phyloP scores from a whole-genome alignment of 2,888 invertebrate species.

The Eupithecia subfuscata region DNA sequence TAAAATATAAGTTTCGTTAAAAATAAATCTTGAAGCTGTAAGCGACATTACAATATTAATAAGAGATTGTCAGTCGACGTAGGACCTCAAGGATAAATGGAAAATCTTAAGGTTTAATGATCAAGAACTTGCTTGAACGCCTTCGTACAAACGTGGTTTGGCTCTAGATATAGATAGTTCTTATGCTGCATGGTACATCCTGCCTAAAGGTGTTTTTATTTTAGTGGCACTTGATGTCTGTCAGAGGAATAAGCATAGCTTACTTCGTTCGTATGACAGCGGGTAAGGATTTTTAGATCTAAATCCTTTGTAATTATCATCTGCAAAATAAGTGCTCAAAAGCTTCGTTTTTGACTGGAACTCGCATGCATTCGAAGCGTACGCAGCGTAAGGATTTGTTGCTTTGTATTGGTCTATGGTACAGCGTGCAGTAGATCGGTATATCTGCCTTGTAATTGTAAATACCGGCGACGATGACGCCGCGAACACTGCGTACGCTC shows the following conservation, averaged over 20 bases:
- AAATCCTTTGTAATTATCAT: not conserved
- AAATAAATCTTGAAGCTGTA: constrained; percentile 22
- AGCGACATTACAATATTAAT: constrained; percentile 31
- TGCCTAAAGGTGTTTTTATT: not conserved
- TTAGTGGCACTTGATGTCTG: not conserved
- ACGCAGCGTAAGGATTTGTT: too few relatives aligned
- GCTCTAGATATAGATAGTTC: not conserved
- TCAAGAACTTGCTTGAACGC: not conserved
- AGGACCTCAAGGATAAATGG: constrained; percentile 32
- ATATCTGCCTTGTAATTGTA: too few relatives aligned
- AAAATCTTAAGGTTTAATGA: constrained; percentile 1
- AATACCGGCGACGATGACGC: too few relatives aligned
- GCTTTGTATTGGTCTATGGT: too few relatives aligned
- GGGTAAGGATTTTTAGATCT: not conserved
- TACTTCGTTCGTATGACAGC: not conserved
- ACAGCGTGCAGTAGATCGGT: too few relatives aligned
- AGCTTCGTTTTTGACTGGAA: not conserved
- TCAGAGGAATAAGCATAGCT: not conserved
- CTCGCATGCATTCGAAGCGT: too few relatives aligned
- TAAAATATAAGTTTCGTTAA: constrained; percentile 19
- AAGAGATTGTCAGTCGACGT: constrained; percentile 25
- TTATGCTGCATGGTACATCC: not conserved
- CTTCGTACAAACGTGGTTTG: not conserved
- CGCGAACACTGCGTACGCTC: too few relatives aligned
- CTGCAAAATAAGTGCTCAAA: not conserved